Base-by-base conservation (phyloP, 2,113 vertebrate genomes). In the Panthera leo region DNA sequence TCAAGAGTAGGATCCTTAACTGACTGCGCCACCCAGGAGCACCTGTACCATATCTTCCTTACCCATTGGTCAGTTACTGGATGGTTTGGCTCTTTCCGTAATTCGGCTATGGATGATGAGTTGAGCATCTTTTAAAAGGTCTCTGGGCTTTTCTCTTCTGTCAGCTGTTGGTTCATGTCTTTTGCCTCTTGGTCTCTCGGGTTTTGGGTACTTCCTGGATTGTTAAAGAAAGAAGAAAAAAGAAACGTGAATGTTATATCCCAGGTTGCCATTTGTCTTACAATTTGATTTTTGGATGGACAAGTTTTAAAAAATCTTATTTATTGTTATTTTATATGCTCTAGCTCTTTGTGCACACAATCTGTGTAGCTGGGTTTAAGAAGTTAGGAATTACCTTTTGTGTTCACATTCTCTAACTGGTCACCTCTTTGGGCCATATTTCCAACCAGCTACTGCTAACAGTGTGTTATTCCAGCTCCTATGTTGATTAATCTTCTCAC, bases 171-270 rank as follows among this genome's bases (percentile, higher is more conserved):
- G 11, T 96, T 92, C 70, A 25, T 90, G 51, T 79, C 48, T 87
- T 97, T 94, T 96, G 61, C 31, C 53, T 93, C 5, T 86, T 94
- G 87, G 65, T 94, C 61, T 86, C 25, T 61, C 67, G 75, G n/a
- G 19, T 36, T 88, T 93, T 94, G 68, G 14, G 18, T 95, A 25
- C n/a, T 94, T 34, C 87, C 51, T 95, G 39, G 53, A 34, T 96
- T 97, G 95, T 92, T 94, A 92, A 92, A 93, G 65, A 82, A 51
- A 92, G 88, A 84, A 12, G 85, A 91, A 7, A 96, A 65, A 79
- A 19, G 84, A 95, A 10, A 29, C 71, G 16, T 78, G 45, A 75
- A 61, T 90, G 19, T 71, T 89, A 55, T 55, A 65, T 85, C 21
- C 18, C 25, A 68, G 25, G n/a, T 92, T 86, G 5, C 51, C 16